phyloP scores from a whole-genome alignment of 2,797 vertebrate species.

The Notolepis coatsorum region DNA sequence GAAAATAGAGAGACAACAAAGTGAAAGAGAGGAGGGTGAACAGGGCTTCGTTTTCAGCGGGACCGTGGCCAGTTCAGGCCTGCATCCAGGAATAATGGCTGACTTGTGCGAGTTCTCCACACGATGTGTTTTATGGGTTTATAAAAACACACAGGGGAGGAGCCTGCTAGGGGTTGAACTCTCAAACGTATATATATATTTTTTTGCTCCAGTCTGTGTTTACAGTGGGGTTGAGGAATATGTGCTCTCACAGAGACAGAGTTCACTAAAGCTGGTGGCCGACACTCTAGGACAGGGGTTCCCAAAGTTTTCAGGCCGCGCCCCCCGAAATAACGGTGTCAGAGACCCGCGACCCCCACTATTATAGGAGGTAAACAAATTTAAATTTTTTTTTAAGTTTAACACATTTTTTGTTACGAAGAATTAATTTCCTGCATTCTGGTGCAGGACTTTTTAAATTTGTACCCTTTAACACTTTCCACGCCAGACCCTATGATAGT shows the following conservation, averaged over 20 bases:
- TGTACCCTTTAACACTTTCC: too few relatives aligned
- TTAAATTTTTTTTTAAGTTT: too few relatives aligned
- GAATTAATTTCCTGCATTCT: too few relatives aligned
- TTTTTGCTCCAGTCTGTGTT: constrained; percentile 67
- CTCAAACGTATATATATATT: too few relatives aligned
- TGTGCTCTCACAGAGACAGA: constrained; percentile 6
- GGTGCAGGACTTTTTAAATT: too few relatives aligned
- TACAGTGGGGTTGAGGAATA: constrained; percentile 50
- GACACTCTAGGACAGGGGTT: too few relatives aligned
- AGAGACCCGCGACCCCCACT: too few relatives aligned
- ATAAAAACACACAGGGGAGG: constrained; percentile 73
- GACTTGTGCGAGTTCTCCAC: constrained; percentile 65
- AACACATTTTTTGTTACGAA: too few relatives aligned
- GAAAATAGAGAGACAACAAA: constrained; percentile 7
- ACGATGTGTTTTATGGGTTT: constrained; percentile 67
- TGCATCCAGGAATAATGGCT: constrained; percentile 62
- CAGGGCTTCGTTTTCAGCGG: constrained; percentile 53
- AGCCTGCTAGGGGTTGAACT: constrained; percentile 60
- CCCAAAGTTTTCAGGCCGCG: too few relatives aligned
- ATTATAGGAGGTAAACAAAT: too few relatives aligned
- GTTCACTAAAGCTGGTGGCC: constrained; percentile 52
- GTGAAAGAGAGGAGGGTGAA: constrained; percentile 27
- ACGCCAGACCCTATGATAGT: too few relatives aligned
- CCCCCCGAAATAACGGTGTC: too few relatives aligned
- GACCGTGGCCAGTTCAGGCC: constrained; percentile 46